phyloP scores from a whole-genome alignment of 2,113 vertebrate genomes.

The Eulemur macaco region DNA sequence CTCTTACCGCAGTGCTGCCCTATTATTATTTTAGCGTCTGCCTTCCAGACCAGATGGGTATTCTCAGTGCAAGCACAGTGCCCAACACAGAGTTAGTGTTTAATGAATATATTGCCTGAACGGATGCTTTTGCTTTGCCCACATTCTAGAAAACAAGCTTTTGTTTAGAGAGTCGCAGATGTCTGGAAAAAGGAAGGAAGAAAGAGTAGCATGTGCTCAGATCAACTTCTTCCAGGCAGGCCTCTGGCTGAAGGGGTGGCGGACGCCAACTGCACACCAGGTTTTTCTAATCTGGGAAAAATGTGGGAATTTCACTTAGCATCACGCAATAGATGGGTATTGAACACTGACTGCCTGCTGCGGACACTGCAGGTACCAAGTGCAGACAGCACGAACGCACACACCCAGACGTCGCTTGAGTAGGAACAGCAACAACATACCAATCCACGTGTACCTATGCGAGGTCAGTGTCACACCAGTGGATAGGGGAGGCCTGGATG shows the following conservation, averaged over 20 bases:
- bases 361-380: not conserved
- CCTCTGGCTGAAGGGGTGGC: not conserved
- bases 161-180: not conserved
- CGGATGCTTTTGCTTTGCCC: not conserved
- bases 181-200: not conserved
- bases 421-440: too few species aligned
- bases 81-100: not conserved
- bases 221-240: not conserved
- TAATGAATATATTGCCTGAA: not conserved
- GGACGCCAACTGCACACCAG: not conserved
- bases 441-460: not conserved
- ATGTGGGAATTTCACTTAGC: not conserved
- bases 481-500: not conserved
- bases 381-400: too few species aligned
- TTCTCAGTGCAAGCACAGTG: not conserved
- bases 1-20: not conserved
- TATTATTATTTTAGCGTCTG: too few species aligned
- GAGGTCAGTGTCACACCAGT: not conserved
- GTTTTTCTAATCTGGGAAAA: not conserved
- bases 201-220: not conserved
- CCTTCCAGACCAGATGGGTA: not conserved
- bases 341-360: not conserved
- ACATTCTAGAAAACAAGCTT: not conserved
- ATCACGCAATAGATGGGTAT: not conserved
- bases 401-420: not conserved